Conservation (phyloP, 2,888 invertebrate species). For the Spilarctia lutea region DNA sequence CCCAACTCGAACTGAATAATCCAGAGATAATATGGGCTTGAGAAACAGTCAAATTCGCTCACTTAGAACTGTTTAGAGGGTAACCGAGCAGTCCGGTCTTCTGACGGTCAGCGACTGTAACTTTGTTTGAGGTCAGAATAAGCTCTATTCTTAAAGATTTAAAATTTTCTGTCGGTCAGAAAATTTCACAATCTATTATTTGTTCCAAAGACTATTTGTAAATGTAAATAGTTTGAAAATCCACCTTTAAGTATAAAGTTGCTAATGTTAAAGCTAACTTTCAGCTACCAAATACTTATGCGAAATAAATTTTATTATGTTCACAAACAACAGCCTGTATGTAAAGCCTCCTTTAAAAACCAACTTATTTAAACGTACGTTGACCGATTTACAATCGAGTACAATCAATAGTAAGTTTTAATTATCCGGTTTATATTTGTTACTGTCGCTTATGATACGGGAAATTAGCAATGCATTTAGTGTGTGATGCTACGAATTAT, state of each 20-base stretch:
- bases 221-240: no score
- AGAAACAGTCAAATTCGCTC: not conserved
- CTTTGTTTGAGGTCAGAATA: no score
- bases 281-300: not conserved
- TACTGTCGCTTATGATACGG: constrained; percentile 42
- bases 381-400: constrained; percentile 31
- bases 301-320: not conserved
- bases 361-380: constrained; percentile 34
- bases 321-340: not conserved
- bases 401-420: constrained; percentile 50
- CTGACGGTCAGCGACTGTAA: no score
- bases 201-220: no score
- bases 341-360: constrained; percentile 13
- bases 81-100: no score
- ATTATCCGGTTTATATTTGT: constrained; percentile 50
- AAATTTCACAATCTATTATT: no score
- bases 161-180: no score
- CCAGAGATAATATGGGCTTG: not conserved
- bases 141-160: no score
- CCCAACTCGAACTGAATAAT: not conserved
- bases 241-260: no score
- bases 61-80: not conserved
- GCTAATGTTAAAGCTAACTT: not conserved
- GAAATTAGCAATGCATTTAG: constrained; percentile 34
- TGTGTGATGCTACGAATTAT: not conserved